Base-by-base conservation (phyloP, 37 sponge, comb jelly and placozoan genomes). In the Spongilla lacustris region DNA sequence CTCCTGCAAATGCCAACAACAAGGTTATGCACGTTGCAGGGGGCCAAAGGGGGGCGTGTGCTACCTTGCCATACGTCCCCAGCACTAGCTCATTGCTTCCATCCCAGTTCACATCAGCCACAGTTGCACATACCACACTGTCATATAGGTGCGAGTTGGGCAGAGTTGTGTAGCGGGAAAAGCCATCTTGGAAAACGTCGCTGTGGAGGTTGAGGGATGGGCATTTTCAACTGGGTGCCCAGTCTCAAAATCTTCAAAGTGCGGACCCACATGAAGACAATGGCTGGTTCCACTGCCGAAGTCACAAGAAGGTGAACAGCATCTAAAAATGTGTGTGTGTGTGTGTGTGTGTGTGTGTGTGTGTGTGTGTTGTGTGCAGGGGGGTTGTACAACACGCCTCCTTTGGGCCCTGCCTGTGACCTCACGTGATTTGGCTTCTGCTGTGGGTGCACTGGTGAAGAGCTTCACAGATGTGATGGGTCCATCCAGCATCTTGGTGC, bases 41-140 rank as follows among this genome's bases (percentile, higher is more conserved):
- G 29, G 71, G 29, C n/a, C n/a, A 25, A 9, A 11, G 26, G 26
- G 29, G 28, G 28, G 71, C 9, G 26, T 4, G 28, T 70, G 71
- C 4, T 32, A 91, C 91, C 88, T 92, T 92, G 27, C 96, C 96
- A 78, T 87, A 96, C 5, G 95, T 96, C 11, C 96, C 96, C 67
- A 96, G 33, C 0, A 94, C 67, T 21, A 96, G 37, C 28, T 96
- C 93, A 14, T 91, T 91, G 46, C 32, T 41, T 0, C 92, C 92
- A 73, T 91, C 93, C 92, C 92, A 96, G 66, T 82, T 67, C 22
- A 96, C 25, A 30, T 96, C 96, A 0, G 85, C 92, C 69, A 93
- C 82, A 4, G 38, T 50, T 0, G 80, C 83, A 87, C 95, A 94
- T 72, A 96, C 68, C 12, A 96, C 85, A 75, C 95, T 92, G 78